Base-by-base conservation (phyloP, 1,140 invertebrate species). In the Heliconius hewitsoni region DNA sequence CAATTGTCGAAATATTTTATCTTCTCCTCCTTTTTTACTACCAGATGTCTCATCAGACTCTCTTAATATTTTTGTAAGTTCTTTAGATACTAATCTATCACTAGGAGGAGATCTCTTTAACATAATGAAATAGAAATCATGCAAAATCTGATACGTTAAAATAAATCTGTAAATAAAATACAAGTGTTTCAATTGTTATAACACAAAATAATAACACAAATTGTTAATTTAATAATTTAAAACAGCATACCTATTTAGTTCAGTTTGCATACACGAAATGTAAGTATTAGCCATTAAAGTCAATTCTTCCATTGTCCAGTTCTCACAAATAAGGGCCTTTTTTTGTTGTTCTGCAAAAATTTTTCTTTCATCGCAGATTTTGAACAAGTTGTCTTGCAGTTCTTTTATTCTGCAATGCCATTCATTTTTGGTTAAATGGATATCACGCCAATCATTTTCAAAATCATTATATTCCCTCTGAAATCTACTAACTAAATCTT, bases 381-480 rank as follows among this genome's bases (percentile, higher is more conserved):
- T 88, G 77, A 92, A 93, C 72, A 94, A 83, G 52, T 78, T 87
- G 66, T 85, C 85, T 83, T 92, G 90, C 72, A 94, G 85, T 71
- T 92, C 90, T 79, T 93, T 93, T 0, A 93, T 83, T 83, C 91
- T 86, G 76, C 93, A 94, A 77, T 94, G 91, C 93, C 93, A 94
- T 86, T 94, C 93, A 77, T 93, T 93, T 86, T 92, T 94, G 1
- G 90, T 81, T 19, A 95, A 92, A 79, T 89, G 85, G 77, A 96
- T 91, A 72, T 94, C 87, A 0, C 96, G 89, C 83, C 95, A 94
- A 81, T 96, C 95, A 71, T 94, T 88, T 80, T 95, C 94, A 81
- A 96, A 93, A 23, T 94, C 88, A 87, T 96, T 96, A 82, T 95
- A 96, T 3, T 92, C 86, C n/a, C 85, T 89, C 82, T 96, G 95